Evolutionary conservation across 2,113 vertebrate genomes (phyloP).

Genomic region (Bambusicola thoracicus): DNA sequence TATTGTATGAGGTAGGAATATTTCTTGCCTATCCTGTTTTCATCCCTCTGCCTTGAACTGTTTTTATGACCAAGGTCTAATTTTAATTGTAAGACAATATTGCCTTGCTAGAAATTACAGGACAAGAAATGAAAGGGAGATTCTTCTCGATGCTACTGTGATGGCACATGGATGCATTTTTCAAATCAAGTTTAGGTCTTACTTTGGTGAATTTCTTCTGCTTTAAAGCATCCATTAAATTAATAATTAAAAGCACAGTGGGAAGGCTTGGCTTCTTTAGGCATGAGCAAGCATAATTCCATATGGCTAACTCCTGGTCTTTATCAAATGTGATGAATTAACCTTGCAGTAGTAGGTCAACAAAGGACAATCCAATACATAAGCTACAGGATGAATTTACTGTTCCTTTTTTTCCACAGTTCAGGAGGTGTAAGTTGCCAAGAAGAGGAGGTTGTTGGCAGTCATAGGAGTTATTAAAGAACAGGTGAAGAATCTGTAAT

Average conservation of each 20-base stretch:
- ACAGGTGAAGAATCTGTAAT: neutral
- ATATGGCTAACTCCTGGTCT: neutral
- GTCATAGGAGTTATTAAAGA: neutral
- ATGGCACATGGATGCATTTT: neutral
- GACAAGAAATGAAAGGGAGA: neutral
- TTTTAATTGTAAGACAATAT: neutral
- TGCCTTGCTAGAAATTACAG: neutral
- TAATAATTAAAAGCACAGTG: slow-evolving; percentile 29
- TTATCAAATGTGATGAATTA: slow-evolving; percentile 15
- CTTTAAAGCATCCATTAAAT: neutral
- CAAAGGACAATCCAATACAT: neutral
- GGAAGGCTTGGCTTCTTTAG: neutral
- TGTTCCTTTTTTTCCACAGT: neutral
- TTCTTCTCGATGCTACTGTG: neutral
- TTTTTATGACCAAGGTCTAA: neutral
- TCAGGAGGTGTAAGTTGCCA: neutral
- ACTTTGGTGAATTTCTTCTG: neutral
- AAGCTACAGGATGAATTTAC: neutral
- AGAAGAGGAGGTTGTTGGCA: neutral
- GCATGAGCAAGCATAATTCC: neutral
- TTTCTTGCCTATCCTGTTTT: neutral
- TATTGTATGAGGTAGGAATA: neutral
- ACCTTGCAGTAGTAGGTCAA: neutral
- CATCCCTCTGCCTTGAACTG: neutral
- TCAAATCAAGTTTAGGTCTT: neutral